Conservation (phyloP, 2,888 invertebrate genomes). For the Clusia tigrina region DNA sequence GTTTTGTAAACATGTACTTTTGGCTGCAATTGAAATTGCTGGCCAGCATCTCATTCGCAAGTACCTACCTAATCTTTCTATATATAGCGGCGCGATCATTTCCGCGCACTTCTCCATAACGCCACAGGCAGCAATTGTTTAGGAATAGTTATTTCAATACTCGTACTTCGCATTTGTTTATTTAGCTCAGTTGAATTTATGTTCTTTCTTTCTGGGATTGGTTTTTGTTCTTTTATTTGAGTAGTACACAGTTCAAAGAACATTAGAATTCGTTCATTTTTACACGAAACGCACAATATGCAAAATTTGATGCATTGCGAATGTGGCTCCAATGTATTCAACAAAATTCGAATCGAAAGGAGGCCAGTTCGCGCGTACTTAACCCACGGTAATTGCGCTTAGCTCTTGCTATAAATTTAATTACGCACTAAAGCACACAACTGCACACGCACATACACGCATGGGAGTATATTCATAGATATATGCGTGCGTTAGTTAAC, state of each 20-base stretch:
- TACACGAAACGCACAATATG: background rate
- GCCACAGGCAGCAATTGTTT: too few relatives aligned
- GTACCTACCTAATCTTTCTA: constrained; percentile 16
- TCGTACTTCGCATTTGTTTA: background rate
- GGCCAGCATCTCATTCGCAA: too few relatives aligned
- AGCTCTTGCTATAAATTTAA: background rate
- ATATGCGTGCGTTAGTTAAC: too few relatives aligned
- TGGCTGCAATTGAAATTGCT: background rate
- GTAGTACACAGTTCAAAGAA: too few relatives aligned
- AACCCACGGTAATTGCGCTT: background rate
- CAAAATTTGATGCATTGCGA: background rate
- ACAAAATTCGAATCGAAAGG: too few relatives aligned
- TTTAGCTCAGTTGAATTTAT: constrained; percentile 17
- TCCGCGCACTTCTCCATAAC: constrained; percentile 1
- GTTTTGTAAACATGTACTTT: background rate
- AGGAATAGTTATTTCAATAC: too few relatives aligned
- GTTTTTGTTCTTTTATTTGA: too few relatives aligned
- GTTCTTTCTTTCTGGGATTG: background rate
- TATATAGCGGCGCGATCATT: constrained; percentile 12
- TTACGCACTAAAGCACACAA: background rate
- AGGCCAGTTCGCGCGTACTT: background rate
- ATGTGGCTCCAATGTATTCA: background rate
- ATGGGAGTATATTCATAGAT: background rate
- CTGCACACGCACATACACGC: background rate
- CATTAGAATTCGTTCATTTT: background rate